phyloP scores from a whole-genome alignment of 2,888 invertebrate species.

The Zygothrica quintamaculata region DNA sequence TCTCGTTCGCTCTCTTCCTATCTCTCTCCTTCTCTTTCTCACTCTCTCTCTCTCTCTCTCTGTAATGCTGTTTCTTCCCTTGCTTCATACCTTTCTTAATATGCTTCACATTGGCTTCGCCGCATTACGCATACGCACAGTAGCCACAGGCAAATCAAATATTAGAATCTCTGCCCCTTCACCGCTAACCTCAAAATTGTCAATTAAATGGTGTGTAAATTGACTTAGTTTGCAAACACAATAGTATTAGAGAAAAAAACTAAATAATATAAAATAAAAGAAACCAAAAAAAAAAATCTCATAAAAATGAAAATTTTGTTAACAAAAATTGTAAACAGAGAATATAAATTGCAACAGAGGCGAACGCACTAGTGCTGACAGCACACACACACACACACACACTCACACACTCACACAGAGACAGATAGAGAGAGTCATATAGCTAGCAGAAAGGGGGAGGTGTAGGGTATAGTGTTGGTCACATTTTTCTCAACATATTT shows the following conservation, averaged over 20 bases:
- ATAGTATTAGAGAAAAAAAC: constrained; percentile 10
- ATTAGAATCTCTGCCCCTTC: constrained; percentile 12
- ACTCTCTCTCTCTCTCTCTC: neutral
- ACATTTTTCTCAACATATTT: constrained; percentile 2
- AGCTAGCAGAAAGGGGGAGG: too few relatives aligned
- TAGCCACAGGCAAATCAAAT: constrained; percentile 39
- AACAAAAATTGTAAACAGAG: too few relatives aligned
- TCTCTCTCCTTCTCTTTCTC: neutral
- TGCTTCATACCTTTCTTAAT: constrained; percentile 5
- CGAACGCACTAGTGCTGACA: too few relatives aligned
- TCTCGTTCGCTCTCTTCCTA: constrained; percentile 6
- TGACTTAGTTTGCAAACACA: constrained; percentile 50
- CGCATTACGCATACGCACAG: constrained; percentile 78
- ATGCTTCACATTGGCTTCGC: constrained; percentile 48
- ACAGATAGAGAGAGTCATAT: too few relatives aligned
- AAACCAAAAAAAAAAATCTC: neutral
- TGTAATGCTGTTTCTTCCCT: too few relatives aligned
- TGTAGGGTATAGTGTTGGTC: too few relatives aligned
- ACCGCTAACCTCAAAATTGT: constrained; percentile 42
- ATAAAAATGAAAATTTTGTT: constrained; percentile 31
- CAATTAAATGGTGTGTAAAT: constrained; percentile 74
- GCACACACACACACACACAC: too few relatives aligned
- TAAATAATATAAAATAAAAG: neutral
- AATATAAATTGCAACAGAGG: too few relatives aligned
- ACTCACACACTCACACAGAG: too few relatives aligned